phyloP scores from a whole-genome alignment of 1,140 invertebrate genomes.

The Meloidogyne floridensis region DNA sequence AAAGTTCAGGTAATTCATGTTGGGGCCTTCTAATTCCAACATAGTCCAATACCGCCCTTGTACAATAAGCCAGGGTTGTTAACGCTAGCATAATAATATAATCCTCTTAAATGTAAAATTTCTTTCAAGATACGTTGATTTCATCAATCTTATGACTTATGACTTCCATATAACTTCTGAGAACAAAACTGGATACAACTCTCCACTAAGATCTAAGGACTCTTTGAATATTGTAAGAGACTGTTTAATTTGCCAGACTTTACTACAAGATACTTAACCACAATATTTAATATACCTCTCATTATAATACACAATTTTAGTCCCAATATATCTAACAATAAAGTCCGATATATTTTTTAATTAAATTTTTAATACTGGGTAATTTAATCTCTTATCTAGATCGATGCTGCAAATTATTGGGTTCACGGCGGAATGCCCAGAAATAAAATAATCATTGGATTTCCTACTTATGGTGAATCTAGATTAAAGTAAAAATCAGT shows the following conservation, averaged over 20 bases:
- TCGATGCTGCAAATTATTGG: slow-evolving; percentile 87
- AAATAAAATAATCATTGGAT: slow-evolving; percentile 90
- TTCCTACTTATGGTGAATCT: slow-evolving; percentile 89
- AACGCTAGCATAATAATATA: too few species aligned
- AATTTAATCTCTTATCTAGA: slow-evolving; percentile 69
- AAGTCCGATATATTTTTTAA: background rate
- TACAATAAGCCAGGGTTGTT: too few species aligned
- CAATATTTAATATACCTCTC: too few species aligned
- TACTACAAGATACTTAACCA: too few species aligned
- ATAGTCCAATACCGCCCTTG: too few species aligned
- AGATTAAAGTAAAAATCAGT: background rate
- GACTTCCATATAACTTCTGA: slow-evolving; percentile 65
- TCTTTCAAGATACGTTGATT: slow-evolving; percentile 57
- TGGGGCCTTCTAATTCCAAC: too few species aligned
- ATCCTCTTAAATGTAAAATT: background rate
- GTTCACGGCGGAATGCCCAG: slow-evolving; percentile 88
- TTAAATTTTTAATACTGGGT: background rate
- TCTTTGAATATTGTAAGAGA: slow-evolving; percentile 55
- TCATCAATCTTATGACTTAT: slow-evolving; percentile 65
- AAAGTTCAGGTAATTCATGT: too few species aligned
- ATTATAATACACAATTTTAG: too few species aligned
- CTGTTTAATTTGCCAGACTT: too few species aligned
- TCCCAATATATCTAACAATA: too few species aligned
- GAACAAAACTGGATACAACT: slow-evolving; percentile 58
- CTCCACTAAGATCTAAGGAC: slow-evolving; percentile 49